These are phyloP conservation scores for Parapsyche elsis DNA, from an alignment of 1,140 invertebrate species.

Conservation along the genomic window DNA sequence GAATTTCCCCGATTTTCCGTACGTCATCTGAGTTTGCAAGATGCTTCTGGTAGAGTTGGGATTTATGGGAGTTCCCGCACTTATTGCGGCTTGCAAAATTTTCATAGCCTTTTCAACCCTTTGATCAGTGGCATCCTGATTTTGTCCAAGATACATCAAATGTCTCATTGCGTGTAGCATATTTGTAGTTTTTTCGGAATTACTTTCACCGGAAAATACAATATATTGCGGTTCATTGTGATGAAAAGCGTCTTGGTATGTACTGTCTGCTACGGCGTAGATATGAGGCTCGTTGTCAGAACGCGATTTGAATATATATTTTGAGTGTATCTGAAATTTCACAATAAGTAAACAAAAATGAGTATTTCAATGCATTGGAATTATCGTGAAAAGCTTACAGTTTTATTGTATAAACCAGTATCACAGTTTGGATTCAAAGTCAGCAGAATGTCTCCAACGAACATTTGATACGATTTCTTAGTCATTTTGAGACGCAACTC, in stretches of 20 bases:
- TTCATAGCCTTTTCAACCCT: conserved; percentile 78
- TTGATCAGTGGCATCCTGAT: conserved; percentile 72
- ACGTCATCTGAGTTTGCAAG: conserved; percentile 86
- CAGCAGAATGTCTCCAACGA: conserved; percentile 89
- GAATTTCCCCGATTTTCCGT: conserved; percentile 84
- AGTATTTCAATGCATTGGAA: background rate
- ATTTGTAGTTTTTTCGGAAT: conserved; percentile 86
- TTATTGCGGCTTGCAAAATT: conserved; percentile 84
- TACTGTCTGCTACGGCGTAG: conserved; percentile 87
- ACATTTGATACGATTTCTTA: conserved; percentile 83
- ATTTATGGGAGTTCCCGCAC: conserved; percentile 88
- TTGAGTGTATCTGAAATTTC: conserved; percentile 75
- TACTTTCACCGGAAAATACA: conserved; percentile 83
- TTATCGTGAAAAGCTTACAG: conserved; percentile 68
- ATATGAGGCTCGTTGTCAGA: conserved; percentile 93
- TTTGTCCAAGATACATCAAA: conserved; percentile 77
- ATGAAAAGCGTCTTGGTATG: conserved; percentile 86
- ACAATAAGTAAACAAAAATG: conserved; percentile 54
- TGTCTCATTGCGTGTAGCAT: conserved; percentile 79
- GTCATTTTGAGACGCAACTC: conserved; percentile 78
- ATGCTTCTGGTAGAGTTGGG: conserved; percentile 87
- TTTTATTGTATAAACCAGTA: conserved; percentile 74
- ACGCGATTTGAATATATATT: conserved; percentile 85
- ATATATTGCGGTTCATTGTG: conserved; percentile 86
- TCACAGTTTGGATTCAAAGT: conserved; percentile 86